Evolutionary conservation across 2,888 invertebrate species (phyloP).

Genomic region (Drosophila phalerata): DNA sequence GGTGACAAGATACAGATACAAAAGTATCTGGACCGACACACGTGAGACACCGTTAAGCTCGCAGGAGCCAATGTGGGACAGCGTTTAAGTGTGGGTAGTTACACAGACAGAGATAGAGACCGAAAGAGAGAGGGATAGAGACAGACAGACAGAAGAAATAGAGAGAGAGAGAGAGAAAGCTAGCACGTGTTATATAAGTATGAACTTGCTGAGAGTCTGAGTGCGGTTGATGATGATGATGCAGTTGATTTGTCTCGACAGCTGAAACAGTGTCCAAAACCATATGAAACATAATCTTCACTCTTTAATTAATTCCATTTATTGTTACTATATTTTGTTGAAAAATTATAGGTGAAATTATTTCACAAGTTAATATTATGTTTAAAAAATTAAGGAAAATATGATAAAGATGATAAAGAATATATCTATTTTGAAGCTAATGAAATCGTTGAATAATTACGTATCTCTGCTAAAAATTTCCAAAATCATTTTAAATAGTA

Average conservation of each 20-base stretch:
- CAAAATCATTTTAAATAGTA: no score
- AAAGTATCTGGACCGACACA: slow-evolving; percentile 23
- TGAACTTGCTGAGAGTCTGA: slow-evolving; percentile 18
- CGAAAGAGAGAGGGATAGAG: background rate
- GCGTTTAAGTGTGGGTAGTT: slow-evolving; percentile 19
- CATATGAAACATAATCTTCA: background rate
- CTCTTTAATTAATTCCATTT: background rate
- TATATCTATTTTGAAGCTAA: background rate
- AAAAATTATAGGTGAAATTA: no score
- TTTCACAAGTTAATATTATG: no score
- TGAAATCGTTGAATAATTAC: background rate
- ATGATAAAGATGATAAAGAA: background rate
- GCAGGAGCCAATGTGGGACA: slow-evolving; percentile 49
- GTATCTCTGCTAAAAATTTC: no score
- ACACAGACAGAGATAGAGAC: background rate
- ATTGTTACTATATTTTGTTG: background rate
- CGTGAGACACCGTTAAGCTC: slow-evolving; percentile 49
- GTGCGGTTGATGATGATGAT: slow-evolving; percentile 17
- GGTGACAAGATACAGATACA: slow-evolving; percentile 47
- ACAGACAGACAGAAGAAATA: background rate
- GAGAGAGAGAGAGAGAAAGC: background rate
- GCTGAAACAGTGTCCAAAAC: slow-evolving; percentile 15
- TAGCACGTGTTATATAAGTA: slow-evolving; percentile 19
- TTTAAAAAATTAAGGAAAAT: no score
- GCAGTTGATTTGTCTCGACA: slow-evolving; percentile 3